A percentile compares a stretch with the other conserved stretches of the same genome.
phyloP scores from a whole-genome alignment of 2,888 invertebrate genomes.

The Hirtodrosophila trivittata region DNA sequence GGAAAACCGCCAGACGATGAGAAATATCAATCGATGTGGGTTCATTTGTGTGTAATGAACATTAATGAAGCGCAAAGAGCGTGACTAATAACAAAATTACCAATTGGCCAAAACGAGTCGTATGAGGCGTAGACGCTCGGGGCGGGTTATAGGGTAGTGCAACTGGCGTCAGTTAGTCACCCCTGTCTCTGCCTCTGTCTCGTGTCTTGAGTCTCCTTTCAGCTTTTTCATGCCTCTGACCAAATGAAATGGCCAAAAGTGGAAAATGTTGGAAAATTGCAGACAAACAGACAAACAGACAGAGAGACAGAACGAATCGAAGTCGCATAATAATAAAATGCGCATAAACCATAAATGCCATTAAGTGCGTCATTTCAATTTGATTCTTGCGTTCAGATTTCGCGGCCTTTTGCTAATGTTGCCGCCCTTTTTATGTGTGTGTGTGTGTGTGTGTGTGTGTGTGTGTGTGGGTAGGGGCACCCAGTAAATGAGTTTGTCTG shows the following conservation, averaged over 20 bases:
- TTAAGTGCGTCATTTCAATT: slow-evolving; percentile 78
- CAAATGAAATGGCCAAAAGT: slow-evolving; percentile 45
- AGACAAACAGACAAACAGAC: slow-evolving; percentile 13
- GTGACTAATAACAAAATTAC: slow-evolving; percentile 78
- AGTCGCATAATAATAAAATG: slow-evolving; percentile 66
- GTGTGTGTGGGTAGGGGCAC: slow-evolving; percentile 2
- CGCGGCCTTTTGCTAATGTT: slow-evolving; percentile 37
- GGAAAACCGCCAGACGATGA: slow-evolving; percentile 64
- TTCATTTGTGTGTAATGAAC: slow-evolving; percentile 79
- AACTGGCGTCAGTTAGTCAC: slow-evolving; percentile 57
- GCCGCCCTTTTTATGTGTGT: slow-evolving; percentile 42
- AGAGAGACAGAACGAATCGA: slow-evolving; percentile 29
- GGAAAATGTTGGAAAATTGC: slow-evolving; percentile 33
- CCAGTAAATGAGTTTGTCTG: slow-evolving; percentile 35
- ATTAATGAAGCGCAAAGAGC: slow-evolving; percentile 79
- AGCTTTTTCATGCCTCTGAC: background rate
- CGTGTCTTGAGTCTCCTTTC: background rate
- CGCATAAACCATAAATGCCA: slow-evolving; percentile 76
- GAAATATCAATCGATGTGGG: slow-evolving; percentile 78
- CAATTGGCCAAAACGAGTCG: slow-evolving; percentile 72
- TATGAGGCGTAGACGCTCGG: background rate
- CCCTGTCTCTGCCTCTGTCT: slow-evolving; percentile 18
- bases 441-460: too few relatives aligned
- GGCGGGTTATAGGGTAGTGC: slow-evolving; percentile 4
- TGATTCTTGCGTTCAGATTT: slow-evolving; percentile 68